Conservation (phyloP, 2,888 invertebrate species). For the Drosophila anceps region DNA sequence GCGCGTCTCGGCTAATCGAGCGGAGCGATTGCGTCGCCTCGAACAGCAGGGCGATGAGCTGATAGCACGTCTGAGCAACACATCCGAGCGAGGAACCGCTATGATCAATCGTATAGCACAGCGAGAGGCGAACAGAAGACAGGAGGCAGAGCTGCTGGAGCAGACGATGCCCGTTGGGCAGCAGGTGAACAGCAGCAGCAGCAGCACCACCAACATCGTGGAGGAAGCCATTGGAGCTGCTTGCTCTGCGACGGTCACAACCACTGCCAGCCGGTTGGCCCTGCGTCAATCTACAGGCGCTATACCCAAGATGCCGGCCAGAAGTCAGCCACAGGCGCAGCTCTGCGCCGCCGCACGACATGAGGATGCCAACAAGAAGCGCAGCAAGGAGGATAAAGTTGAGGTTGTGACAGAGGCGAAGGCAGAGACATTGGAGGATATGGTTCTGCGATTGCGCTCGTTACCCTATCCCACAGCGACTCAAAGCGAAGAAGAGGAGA, state of each 20-base stretch:
- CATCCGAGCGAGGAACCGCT: slow-evolving; percentile 80
- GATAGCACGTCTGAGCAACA: slow-evolving; percentile 85
- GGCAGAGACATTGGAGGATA: slow-evolving; percentile 74
- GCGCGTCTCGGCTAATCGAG: slow-evolving; percentile 78
- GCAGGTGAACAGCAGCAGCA: slow-evolving; percentile 37
- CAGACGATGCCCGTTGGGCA: slow-evolving; percentile 48
- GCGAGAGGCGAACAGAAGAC: slow-evolving; percentile 74
- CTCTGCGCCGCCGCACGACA: slow-evolving; percentile 74
- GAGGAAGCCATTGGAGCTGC: slow-evolving; percentile 40
- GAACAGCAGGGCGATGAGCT: slow-evolving; percentile 93
- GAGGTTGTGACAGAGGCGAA: slow-evolving; percentile 32
- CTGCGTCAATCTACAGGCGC: slow-evolving; percentile 61
- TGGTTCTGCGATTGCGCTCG: slow-evolving; percentile 80
- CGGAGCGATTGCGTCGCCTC: slow-evolving; percentile 86
- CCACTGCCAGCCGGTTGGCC: slow-evolving; percentile 78
- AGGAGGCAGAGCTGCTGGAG: slow-evolving; percentile 62
- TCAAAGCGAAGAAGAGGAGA: background rate
- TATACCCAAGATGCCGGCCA: slow-evolving; percentile 48
- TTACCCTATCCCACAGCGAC: slow-evolving; percentile 74
- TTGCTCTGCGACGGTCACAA: slow-evolving; percentile 76
- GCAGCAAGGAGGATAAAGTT: slow-evolving; percentile 29
- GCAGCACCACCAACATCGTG: slow-evolving; percentile 63
- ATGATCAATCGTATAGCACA: slow-evolving; percentile 83
- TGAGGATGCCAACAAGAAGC: slow-evolving; percentile 56
- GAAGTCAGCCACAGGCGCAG: slow-evolving; percentile 61